These are phyloP conservation scores for Cephonodes hylas DNA, from an alignment of 2,888 invertebrate species.

Conservation along the genomic window DNA sequence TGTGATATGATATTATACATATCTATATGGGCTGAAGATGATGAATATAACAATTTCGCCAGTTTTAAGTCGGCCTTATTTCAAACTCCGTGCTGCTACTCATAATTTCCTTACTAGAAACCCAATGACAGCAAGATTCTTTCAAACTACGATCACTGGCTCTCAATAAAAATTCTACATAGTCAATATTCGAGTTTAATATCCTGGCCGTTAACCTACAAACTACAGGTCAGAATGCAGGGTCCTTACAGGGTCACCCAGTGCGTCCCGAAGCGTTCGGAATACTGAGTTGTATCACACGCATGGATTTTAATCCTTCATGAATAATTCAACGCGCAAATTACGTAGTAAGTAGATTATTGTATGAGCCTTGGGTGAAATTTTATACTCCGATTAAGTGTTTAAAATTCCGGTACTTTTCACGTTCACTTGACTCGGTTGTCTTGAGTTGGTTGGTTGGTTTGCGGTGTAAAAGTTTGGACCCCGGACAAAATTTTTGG, in stretches of 20 bases:
- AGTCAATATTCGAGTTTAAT: not conserved
- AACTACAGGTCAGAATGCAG: not conserved
- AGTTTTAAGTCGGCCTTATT: no score
- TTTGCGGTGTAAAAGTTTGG: no score
- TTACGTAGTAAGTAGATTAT: constrained; percentile 34
- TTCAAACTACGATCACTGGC: no score
- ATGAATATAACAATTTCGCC: no score
- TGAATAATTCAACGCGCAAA: constrained; percentile 45
- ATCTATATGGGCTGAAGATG: no score
- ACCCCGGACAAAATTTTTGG: no score
- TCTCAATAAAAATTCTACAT: not conserved
- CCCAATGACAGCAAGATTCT: no score
- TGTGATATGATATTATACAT: no score
- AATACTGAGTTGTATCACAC: constrained; percentile 38
- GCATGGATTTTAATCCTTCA: constrained; percentile 41
- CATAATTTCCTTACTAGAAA: no score
- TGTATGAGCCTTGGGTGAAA: constrained; percentile 15
- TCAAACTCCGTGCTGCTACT: no score
- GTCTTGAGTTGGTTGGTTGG: no score
- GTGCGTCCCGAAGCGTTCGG: constrained; percentile 32
- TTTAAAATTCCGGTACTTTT: not conserved
- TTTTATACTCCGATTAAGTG: not conserved
- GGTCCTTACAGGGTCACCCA: constrained; percentile 37
- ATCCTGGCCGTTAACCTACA: not conserved
- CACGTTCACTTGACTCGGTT: no score